A percentile compares a stretch with the other conserved stretches of the same genome.
Conservation (phyloP, 35 echinoderm and acorn worm species). For the Apostichopus japonicus region DNA sequence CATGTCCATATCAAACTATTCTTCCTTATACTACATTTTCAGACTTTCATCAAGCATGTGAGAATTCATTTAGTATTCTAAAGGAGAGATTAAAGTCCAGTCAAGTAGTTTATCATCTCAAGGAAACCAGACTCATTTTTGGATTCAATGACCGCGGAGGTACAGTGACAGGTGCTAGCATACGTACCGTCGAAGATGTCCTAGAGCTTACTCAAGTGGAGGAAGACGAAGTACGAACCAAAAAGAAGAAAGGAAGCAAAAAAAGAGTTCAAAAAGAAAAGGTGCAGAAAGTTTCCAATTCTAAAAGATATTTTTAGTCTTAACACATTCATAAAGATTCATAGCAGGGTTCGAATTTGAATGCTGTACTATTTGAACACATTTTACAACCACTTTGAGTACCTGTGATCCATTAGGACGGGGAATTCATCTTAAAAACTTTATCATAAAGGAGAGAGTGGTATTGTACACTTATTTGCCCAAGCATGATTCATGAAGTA, state of each 20-base stretch:
- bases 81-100: slow-evolving; percentile 67
- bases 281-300: neutral
- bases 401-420: no score
- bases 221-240: slow-evolving; percentile 43
- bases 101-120: slow-evolving; percentile 56
- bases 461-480: no score
- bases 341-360: no score
- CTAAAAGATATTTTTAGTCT: no score
- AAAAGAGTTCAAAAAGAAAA: slow-evolving; percentile 58
- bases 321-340: no score
- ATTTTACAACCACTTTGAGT: no score
- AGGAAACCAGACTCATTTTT: slow-evolving; percentile 65
- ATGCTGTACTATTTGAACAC: no score
- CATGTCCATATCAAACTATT: no score
- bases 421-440: no score
- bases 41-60: slow-evolving; percentile 16
- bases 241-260: slow-evolving; percentile 54
- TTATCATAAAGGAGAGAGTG: no score
- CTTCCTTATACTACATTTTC: neutral
- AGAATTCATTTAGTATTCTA: slow-evolving; percentile 54
- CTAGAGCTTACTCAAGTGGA: slow-evolving; percentile 67
- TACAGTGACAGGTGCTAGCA: slow-evolving; percentile 52
- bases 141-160: slow-evolving; percentile 40
- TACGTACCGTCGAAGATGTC: slow-evolving; percentile 58
- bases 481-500: no score